Evolutionary conservation across 2,888 invertebrate genomes (phyloP).

Genomic region (Lepeophtheirus nordmannii): DNA sequence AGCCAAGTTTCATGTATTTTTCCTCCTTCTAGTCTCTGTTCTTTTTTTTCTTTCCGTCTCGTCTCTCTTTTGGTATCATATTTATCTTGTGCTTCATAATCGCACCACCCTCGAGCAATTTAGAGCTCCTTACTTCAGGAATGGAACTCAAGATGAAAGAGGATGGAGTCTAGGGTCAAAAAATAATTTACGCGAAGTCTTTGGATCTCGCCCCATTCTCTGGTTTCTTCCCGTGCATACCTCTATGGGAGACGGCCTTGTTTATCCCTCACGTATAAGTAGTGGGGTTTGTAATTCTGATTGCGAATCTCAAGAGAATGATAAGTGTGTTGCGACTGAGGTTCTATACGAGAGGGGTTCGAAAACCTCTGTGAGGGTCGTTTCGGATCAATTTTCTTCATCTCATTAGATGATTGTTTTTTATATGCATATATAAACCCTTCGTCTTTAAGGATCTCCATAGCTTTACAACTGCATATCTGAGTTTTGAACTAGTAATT

Average conservation of each 20-base stretch:
- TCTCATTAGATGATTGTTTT: background rate
- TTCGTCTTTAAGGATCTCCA: background rate
- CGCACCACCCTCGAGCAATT: slow-evolving; percentile 29
- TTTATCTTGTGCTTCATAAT: slow-evolving; percentile 72
- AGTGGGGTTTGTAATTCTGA: background rate
- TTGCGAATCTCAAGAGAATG: background rate
- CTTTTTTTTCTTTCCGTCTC: slow-evolving; percentile 94
- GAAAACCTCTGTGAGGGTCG: background rate
- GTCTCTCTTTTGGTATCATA: slow-evolving; percentile 89
- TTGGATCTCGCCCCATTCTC: slow-evolving; percentile 7
- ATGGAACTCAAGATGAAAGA: slow-evolving; percentile 2
- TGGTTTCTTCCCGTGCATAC: slow-evolving; percentile 20
- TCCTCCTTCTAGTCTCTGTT: slow-evolving; percentile 86
- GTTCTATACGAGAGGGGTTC: background rate
- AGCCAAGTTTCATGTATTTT: slow-evolving; percentile 80
- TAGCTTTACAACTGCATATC: too few relatives aligned
- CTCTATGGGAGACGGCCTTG: slow-evolving; percentile 11
- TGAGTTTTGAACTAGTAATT: too few relatives aligned
- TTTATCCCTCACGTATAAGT: background rate
- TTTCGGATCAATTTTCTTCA: background rate
- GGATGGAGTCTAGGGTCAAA: slow-evolving; percentile 18
- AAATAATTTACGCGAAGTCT: slow-evolving; percentile 22
- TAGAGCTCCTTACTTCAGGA: slow-evolving; percentile 8
- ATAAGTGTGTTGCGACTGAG: slow-evolving; percentile 1
- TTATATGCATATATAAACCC: too few relatives aligned